Evolutionary conservation across 2,113 vertebrate genomes (phyloP), one percentile per base, ranked within the genome.

Genomic region (Lamprotornis superbus): DNA sequence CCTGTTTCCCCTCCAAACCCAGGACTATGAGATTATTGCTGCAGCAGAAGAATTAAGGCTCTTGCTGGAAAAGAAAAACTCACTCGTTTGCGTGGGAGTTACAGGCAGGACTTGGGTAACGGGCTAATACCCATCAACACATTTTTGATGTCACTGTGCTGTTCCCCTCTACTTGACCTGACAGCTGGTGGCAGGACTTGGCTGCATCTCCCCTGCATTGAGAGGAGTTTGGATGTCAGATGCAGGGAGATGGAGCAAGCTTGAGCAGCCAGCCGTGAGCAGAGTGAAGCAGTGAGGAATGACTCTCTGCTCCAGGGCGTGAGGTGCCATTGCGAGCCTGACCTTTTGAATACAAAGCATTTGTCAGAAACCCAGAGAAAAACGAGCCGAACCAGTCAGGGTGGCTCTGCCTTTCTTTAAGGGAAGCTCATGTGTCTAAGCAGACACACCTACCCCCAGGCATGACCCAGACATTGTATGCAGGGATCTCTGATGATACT

Each of bases 301-400:
- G 69, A 83, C 73, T 92, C 53, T 49, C 83, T 91, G 90, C 88
- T 96, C 63, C n/a, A 7, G 76, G 76, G 93, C 8, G 6, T 57
- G 89, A 89, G 90, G 90, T 97, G 95, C 93, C 81, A 79, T 65
- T 94, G 80, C 77, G 35, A 81, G 47, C 42, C 64, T 97, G 97
- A 97, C 97, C 96, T 98, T 98, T 97, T 70, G 71, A 97, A 98
- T 97, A 94, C 94, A 98, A 98, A 98, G 95, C 76, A 87, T 93
- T 97, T 97, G 96, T 98, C 97, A 98, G 92, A 49, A 89, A 96
- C 94, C 95, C 95, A 94, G 88, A 90, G 78, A 77, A 93, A 96
- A 94, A 79, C 73, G 2, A 96, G 87, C 69, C 27, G 70, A 95
- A 83, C 90, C 55, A 92, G 97, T 87, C 59, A 69, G 79, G 88